Conservation (phyloP, 2,888 invertebrate genomes). For the Leptodirus hochenwartii region DNA sequence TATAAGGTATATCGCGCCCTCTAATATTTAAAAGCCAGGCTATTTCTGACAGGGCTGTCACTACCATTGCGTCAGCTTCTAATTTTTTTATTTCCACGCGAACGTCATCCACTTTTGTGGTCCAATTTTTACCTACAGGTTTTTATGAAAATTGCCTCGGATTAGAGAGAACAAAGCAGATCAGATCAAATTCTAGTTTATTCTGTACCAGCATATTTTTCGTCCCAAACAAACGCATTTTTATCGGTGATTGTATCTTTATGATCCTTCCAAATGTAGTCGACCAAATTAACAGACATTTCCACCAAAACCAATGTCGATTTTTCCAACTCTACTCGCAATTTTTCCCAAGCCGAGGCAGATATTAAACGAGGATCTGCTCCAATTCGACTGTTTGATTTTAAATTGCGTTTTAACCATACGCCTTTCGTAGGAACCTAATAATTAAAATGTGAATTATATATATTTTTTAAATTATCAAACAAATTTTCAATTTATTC, state of each 20-base stretch:
- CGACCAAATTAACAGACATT: conserved; percentile 41
- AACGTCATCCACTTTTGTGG: conserved; percentile 50
- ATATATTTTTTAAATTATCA: too few relatives aligned
- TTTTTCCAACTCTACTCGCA: conserved; percentile 35
- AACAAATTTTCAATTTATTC: too few relatives aligned
- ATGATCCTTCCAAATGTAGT: conserved; percentile 47
- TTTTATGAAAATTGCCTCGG: too few relatives aligned
- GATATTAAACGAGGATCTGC: conserved; percentile 58
- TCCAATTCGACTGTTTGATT: conserved; percentile 40
- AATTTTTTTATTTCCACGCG: conserved; percentile 40
- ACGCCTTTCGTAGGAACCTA: conserved; percentile 41
- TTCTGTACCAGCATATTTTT: conserved; percentile 37
- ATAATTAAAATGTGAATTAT: too few relatives aligned
- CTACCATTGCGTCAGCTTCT: conserved; percentile 59
- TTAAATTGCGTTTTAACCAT: conserved; percentile 40
- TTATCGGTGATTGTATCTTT: conserved; percentile 24
- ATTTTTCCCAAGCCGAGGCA: conserved; percentile 25
- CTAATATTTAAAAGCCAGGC: conserved; percentile 80
- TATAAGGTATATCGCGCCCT: conserved; percentile 66
- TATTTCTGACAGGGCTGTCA: conserved; percentile 74
- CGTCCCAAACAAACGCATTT: conserved; percentile 27
- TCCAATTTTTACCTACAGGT: conserved; percentile 45
- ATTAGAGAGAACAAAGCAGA: too few relatives aligned
- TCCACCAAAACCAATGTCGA: conserved; percentile 20
- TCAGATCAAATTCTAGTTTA: too few relatives aligned